phyloP scores from a whole-genome alignment of 53 echinoderm and acorn worm species.

The Echinarachnius parma region DNA sequence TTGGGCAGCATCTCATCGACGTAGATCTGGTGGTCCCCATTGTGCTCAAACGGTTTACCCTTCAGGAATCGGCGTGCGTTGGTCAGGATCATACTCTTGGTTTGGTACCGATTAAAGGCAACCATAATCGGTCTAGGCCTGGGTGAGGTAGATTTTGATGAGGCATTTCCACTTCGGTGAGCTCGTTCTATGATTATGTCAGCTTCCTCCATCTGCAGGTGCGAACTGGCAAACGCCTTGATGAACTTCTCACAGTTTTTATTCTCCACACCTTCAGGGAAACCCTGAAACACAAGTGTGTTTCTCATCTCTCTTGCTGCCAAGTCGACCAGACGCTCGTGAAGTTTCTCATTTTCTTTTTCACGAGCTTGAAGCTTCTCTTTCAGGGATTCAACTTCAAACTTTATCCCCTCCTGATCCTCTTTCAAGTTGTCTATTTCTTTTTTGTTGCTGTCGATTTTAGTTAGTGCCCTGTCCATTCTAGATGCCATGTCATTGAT shows the following conservation, averaged over 20 bases:
- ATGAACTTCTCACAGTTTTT: constrained; percentile 7
- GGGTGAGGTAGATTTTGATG: neutral
- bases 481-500: no score
- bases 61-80: neutral
- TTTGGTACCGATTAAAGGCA: constrained; percentile 2
- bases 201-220: neutral
- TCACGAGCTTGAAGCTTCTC: neutral
- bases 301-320: constrained; percentile 7
- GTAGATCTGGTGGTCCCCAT: neutral
- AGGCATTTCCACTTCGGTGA: neutral
- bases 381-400: no score
- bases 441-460: constrained; percentile 12
- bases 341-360: constrained; percentile 8
- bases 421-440: constrained; percentile 19
- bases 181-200: constrained; percentile 1
- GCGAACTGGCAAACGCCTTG: neutral
- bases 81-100: neutral
- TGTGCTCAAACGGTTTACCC: neutral
- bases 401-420: neutral
- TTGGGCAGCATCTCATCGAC: constrained; percentile 1
- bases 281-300: constrained; percentile 5
- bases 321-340: constrained; percentile 12
- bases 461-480: constrained; percentile 5
- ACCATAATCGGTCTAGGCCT: constrained; percentile 19
- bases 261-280: constrained; percentile 16